These are phyloP conservation scores for Drosophila buzzatii DNA, from an alignment of 2,888 invertebrate genomes.

Conservation along the genomic window DNA sequence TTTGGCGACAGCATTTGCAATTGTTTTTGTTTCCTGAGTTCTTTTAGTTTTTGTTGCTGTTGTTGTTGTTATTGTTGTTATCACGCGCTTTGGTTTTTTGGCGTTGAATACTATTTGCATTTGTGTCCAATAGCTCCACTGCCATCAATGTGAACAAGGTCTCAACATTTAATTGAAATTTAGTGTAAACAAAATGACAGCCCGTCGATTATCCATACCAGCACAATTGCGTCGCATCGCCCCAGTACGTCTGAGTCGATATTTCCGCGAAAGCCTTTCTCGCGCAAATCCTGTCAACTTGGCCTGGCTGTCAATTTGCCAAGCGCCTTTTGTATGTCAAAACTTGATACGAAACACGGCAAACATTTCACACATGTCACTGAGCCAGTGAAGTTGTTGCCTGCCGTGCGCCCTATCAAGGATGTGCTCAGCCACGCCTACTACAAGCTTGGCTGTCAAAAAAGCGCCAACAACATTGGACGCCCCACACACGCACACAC, in stretches of 20 bases:
- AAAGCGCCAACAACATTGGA: slow-evolving; percentile 46
- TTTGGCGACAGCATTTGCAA: slow-evolving; percentile 69
- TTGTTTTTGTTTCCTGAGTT: slow-evolving; percentile 55
- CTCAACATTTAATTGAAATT: slow-evolving; percentile 77
- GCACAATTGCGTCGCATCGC: neutral
- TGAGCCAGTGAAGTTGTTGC: slow-evolving; percentile 65
- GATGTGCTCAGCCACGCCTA: slow-evolving; percentile 23
- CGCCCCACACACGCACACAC: neutral
- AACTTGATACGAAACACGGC: slow-evolving; percentile 52
- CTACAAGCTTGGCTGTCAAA: slow-evolving; percentile 54
- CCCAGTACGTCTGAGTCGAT: slow-evolving; percentile 28
- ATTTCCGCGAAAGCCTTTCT: slow-evolving; percentile 68
- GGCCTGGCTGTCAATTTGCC: slow-evolving; percentile 69
- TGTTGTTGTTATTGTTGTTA: slow-evolving; percentile 11
- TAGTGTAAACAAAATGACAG: slow-evolving; percentile 78
- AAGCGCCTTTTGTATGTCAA: slow-evolving; percentile 66
- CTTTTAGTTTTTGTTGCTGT: slow-evolving; percentile 17
- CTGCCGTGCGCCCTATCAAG: slow-evolving; percentile 36
- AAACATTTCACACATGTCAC: slow-evolving; percentile 77
- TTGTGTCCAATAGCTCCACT: slow-evolving; percentile 37
- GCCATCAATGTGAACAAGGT: slow-evolving; percentile 69
- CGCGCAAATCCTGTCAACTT: slow-evolving; percentile 70
- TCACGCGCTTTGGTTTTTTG: slow-evolving; percentile 20
- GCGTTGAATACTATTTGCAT: slow-evolving; percentile 48
- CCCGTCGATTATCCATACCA: slow-evolving; percentile 62